Base-by-base conservation (phyloP, 2,797 vertebrate genomes). In the Onychomys leucogaster region DNA sequence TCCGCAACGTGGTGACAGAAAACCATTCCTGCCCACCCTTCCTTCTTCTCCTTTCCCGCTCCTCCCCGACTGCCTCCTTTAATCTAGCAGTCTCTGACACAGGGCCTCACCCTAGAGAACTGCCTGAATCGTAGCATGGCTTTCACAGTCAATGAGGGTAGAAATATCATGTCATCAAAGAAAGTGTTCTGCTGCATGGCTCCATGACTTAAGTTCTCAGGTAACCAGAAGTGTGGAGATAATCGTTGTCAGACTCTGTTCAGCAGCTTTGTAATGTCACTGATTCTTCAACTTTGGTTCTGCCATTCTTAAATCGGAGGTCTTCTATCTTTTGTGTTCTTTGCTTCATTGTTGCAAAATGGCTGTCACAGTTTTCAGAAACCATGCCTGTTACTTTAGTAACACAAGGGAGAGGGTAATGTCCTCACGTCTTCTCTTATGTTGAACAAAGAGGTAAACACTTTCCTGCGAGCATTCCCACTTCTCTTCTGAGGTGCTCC, bases 81-180 rank as follows among this genome's bases (percentile, higher is more conserved):
- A 83, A 16, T 52, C 12, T 37, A 34, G 12, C 9, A 27, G 6
- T 83, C 11, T 29, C 21, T 82, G n/a, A 37, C 69, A 32, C 43
- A 4, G 0, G 32, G 13, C 61, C 34, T 90, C 83, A 78, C 82
- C 14, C 0, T 57, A 55, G 34, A 29, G 69, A 87, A 59, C 6
- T 75, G 80, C 32, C 84, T 73, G 37, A 57, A 80, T 55, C 85
- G 11, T 41, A 82, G 16, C 11, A 55, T 61, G 19, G 63, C 63
- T 85, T 61, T 65, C 29, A 77, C 1, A 49, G 32, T 37, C 29
- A 80, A 8, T 12, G 49, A 91, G 52, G 37, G 34, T 57, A 69
- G 43, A 57, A 88, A 91, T 34, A 82, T 3, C 49, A 69, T 73
- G 41, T 84, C 32, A 82, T 61, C n/a, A 92, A 96, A 87, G 52